phyloP scores from a whole-genome alignment of 2,113 vertebrate species.

The Dendrocopos noguchii region DNA sequence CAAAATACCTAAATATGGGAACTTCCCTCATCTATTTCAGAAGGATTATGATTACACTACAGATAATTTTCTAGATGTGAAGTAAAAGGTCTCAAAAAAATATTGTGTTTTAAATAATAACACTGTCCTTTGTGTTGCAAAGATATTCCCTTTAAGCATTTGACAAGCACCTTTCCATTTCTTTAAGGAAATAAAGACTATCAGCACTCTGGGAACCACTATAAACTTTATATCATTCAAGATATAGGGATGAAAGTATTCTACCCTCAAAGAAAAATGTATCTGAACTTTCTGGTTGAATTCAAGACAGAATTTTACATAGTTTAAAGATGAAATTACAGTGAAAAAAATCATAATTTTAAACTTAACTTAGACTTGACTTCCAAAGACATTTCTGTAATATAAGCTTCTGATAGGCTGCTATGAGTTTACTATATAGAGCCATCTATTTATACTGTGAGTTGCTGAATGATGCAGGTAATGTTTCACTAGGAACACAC shows the following conservation, averaged over 20 bases:
- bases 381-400: conserved; percentile 6
- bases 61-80: not conserved
- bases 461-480: conserved; percentile 17
- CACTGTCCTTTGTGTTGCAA: not conserved
- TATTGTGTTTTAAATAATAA: conserved; percentile 8
- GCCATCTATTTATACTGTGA: not conserved
- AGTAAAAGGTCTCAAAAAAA: not conserved
- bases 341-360: conserved; percentile 9
- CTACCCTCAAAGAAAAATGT: conserved; percentile 17
- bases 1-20: not conserved
- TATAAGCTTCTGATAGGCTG: not conserved
- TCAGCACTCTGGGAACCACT: not conserved
- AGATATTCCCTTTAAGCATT: not conserved
- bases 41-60: not conserved
- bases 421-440: not conserved
- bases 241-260: not conserved
- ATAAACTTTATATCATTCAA: not conserved
- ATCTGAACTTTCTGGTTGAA: conserved; percentile 27
- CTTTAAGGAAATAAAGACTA: not conserved
- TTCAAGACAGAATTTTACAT: conserved; percentile 14
- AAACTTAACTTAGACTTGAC: conserved; percentile 27
- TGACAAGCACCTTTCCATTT: not conserved
- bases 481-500: not conserved
- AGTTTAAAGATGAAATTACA: conserved; percentile 29
- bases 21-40: not conserved